These are phyloP conservation scores for Megalopta genalis DNA, from an alignment of 1,140 invertebrate species.

Conservation along the genomic window DNA sequence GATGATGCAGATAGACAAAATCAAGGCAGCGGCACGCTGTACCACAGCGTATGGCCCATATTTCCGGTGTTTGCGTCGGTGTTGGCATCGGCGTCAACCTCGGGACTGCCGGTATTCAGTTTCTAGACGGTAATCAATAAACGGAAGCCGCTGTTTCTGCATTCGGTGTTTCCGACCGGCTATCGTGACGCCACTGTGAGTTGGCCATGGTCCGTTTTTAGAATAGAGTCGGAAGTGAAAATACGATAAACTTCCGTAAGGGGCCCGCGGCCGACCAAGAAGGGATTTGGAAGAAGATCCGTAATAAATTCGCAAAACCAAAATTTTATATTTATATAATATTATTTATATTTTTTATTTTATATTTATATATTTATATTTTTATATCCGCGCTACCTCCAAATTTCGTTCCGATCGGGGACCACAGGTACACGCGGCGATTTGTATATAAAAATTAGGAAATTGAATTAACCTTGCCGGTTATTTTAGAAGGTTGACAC, in stretches of 20 bases:
- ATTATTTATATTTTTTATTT: no score
- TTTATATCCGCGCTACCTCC: no score
- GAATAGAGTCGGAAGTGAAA: not conserved
- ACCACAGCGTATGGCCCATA: conserved; percentile 8
- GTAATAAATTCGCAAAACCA: no score
- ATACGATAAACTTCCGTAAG: no score
- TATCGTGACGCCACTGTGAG: not conserved
- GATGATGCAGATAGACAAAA: not conserved
- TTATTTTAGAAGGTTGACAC: conserved; percentile 16
- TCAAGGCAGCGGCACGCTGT: no score
- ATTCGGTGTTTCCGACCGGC: conserved; percentile 54
- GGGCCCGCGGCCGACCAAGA: no score
- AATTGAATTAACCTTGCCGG: conserved; percentile 67
- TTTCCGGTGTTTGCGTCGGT: conserved; percentile 66
- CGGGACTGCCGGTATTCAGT: conserved; percentile 5
- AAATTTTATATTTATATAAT: no score
- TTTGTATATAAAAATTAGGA: conserved; percentile 69
- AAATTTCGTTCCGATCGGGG: no score
- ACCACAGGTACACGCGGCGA: no score
- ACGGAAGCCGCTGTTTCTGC: conserved; percentile 69
- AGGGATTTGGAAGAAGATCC: no score
- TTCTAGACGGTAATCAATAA: conserved; percentile 75
- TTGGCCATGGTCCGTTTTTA: not conserved
- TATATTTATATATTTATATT: no score
- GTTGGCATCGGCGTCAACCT: conserved; percentile 50